Conservation (phyloP, 1,140 invertebrate species). For the Apis laboriosa region DNA sequence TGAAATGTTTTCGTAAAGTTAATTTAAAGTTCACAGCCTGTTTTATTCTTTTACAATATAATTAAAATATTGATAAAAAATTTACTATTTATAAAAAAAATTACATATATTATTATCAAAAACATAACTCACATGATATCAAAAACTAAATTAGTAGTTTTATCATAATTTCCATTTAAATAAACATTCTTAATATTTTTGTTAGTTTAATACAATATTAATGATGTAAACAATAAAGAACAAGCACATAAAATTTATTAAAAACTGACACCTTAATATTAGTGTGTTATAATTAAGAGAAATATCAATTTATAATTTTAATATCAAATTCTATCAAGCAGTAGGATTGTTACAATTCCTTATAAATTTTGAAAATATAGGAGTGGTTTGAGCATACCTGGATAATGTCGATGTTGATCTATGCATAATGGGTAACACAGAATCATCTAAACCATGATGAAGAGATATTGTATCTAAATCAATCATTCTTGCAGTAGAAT, state of each 20-base stretch:
- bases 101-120: too few relatives aligned
- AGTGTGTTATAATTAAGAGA: slow-evolving; percentile 12
- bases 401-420: slow-evolving; percentile 74
- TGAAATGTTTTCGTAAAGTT: neutral
- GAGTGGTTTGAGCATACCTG: slow-evolving; percentile 68
- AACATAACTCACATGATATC: too few relatives aligned
- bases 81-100: neutral
- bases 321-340: slow-evolving; percentile 35
- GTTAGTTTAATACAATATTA: slow-evolving; percentile 26
- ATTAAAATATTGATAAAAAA: neutral
- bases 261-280: slow-evolving; percentile 24
- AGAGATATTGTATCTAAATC: slow-evolving; percentile 82
- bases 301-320: neutral
- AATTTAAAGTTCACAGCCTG: slow-evolving; percentile 17
- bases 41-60: slow-evolving; percentile 10
- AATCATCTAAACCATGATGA: slow-evolving; percentile 84
- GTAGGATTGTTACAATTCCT: slow-evolving; percentile 40
- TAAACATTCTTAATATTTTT: slow-evolving; percentile 5
- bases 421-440: slow-evolving; percentile 58
- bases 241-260: slow-evolving; percentile 31
- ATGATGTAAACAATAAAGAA: slow-evolving; percentile 29
- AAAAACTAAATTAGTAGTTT: neutral
- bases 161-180: slow-evolving; percentile 13
- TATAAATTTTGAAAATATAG: slow-evolving; percentile 27
- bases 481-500: slow-evolving; percentile 70